A percentile compares a stretch with the other conserved stretches of the same genome.
phyloP scores from a whole-genome alignment of 2,888 invertebrate species.

The Monopis laevigella region DNA sequence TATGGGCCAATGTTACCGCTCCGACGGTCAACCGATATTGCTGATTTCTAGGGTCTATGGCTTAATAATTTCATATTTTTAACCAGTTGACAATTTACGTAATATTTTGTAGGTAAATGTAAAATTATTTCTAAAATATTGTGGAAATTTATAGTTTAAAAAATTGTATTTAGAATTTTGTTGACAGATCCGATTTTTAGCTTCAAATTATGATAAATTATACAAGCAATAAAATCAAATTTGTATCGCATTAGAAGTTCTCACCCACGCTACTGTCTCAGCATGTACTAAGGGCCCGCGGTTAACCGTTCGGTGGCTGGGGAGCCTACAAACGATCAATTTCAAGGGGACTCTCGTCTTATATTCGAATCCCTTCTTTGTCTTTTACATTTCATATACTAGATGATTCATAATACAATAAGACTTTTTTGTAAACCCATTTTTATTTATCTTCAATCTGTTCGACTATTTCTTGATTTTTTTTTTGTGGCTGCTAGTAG shows the following conservation, averaged over 20 bases:
- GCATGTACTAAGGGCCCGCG: conserved; percentile 30
- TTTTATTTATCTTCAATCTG: too few species aligned
- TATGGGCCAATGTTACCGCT: conserved; percentile 50
- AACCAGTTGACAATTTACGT: background rate
- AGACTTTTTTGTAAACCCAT: too few species aligned
- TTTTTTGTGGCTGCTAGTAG: too few species aligned
- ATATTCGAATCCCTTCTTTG: conserved; percentile 63
- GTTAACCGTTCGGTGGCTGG: conserved; percentile 58
- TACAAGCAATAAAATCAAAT: conserved; percentile 45
- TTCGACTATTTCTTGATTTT: too few species aligned
- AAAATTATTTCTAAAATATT: too few species aligned
- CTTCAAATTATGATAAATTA: conserved; percentile 17
- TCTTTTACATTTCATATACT: conserved; percentile 55
- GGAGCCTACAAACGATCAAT: conserved; percentile 56
- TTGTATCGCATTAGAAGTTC: conserved; percentile 51
- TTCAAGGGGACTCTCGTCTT: conserved; percentile 57
- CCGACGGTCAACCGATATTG: conserved; percentile 43
- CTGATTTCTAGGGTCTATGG: conserved; percentile 27
- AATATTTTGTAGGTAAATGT: too few species aligned
- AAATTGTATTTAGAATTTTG: background rate
- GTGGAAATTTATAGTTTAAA: background rate
- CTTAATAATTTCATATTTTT: background rate
- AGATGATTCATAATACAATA: conserved; percentile 45
- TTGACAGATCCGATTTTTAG: background rate
- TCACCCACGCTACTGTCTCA: conserved; percentile 21